Percentiles rank a stretch among this genome's conserved stretches.
Evolutionary conservation across 2,888 invertebrate genomes (phyloP).

Genomic region (Drosophila recens): DNA sequence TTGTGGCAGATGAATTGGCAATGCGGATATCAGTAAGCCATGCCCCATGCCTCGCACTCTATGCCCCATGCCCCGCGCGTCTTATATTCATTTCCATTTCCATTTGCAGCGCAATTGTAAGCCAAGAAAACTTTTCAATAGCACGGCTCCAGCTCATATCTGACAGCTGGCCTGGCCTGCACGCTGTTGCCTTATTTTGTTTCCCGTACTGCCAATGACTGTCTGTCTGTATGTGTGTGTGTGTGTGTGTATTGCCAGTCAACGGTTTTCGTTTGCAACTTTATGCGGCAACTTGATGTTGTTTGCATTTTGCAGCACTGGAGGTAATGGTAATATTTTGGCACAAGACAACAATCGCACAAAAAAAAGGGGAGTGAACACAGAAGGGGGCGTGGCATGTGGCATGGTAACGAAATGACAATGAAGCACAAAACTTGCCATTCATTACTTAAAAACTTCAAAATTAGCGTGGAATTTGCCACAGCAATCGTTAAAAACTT

Average conservation of each 20-base stretch:
- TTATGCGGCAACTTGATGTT: slow-evolving; percentile 69
- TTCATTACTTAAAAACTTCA: slow-evolving; percentile 80
- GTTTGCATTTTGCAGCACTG: slow-evolving; percentile 58
- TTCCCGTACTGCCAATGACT: slow-evolving; percentile 10
- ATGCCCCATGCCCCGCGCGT: not conserved
- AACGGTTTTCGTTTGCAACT: slow-evolving; percentile 67
- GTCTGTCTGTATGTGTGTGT: slow-evolving; percentile 14
- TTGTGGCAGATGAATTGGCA: slow-evolving; percentile 55
- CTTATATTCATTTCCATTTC: slow-evolving; percentile 13
- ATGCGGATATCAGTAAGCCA: slow-evolving; percentile 45
- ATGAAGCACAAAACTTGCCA: slow-evolving; percentile 75
- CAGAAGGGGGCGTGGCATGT: slow-evolving; percentile 17
- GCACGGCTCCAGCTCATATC: slow-evolving; percentile 43
- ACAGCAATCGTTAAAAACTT: slow-evolving; percentile 76
- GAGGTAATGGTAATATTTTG: slow-evolving; percentile 65
- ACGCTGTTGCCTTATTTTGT: slow-evolving; percentile 22
- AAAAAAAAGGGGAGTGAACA: not conserved
- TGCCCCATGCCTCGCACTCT: not conserved
- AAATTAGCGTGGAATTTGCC: slow-evolving; percentile 75
- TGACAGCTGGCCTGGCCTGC: slow-evolving; percentile 43
- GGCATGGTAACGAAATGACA: slow-evolving; percentile 65
- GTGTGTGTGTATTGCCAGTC: slow-evolving; percentile 64
- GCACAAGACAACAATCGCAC: slow-evolving; percentile 36
- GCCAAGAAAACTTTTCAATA: slow-evolving; percentile 71
- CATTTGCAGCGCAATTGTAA: slow-evolving; percentile 37